A percentile compares a stretch with the other conserved stretches of the same genome.
Evolutionary conservation across 2,113 vertebrate genomes (phyloP).

Genomic region (Scolopax mira): DNA sequence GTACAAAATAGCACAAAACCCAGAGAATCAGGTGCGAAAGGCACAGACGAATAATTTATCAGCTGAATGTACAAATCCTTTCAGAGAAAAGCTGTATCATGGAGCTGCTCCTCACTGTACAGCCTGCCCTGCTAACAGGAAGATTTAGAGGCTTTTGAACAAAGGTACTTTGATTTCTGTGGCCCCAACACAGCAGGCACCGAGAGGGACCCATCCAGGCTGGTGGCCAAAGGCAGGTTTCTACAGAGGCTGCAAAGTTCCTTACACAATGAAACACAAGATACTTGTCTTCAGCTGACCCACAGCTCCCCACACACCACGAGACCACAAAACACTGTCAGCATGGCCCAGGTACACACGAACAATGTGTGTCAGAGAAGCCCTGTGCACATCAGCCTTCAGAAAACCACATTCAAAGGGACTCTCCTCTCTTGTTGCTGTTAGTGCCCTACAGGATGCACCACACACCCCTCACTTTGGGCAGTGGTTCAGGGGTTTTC

Average conservation of each 20-base stretch:
- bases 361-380: neutral
- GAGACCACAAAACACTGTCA: neutral
- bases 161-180: constrained; percentile 68
- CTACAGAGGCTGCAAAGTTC: neutral
- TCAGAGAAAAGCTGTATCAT: constrained; percentile 46
- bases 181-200: constrained; percentile 23
- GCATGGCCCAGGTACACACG: fast-evolving
- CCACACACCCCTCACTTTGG: neutral
- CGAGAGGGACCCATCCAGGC: constrained; percentile 7
- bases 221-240: neutral
- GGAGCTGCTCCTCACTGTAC: constrained; percentile 45
- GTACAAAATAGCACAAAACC: constrained; percentile 58
- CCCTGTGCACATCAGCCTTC: neutral
- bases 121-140: constrained; percentile 53
- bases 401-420: neutral
- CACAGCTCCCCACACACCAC: neutral
- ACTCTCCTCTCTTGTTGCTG: neutral
- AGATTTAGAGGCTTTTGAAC: constrained; percentile 62
- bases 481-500: fast-evolving
- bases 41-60: constrained; percentile 60
- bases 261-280: neutral
- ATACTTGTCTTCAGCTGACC: neutral
- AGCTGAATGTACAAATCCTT: constrained; percentile 61
- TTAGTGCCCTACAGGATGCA: fast-evolving
- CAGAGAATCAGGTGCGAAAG: constrained; percentile 65